phyloP scores from a whole-genome alignment of 2,113 vertebrate genomes.

The Vicugna pacos region DNA sequence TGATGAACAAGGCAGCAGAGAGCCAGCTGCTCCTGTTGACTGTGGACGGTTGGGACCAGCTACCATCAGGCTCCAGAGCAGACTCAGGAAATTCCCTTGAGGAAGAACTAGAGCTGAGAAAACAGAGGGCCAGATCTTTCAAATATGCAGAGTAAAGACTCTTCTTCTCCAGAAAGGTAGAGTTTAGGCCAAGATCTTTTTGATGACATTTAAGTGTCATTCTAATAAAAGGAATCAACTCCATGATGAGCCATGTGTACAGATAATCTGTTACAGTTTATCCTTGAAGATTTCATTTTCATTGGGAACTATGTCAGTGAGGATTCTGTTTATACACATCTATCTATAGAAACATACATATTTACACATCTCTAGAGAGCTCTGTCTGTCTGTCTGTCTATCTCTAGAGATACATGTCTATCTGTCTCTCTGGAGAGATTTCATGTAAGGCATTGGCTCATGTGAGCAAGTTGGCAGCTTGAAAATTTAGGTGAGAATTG shows the following conservation, averaged over 20 bases:
- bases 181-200: neutral
- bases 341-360: neutral
- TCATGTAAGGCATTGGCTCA: neutral
- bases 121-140: neutral
- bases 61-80: neutral
- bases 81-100: neutral
- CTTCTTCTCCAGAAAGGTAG: neutral
- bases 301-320: neutral
- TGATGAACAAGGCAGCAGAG: neutral
- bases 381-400: no score
- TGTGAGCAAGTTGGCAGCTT: neutral
- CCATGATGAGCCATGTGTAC: neutral
- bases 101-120: neutral
- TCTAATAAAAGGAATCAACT: neutral
- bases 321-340: neutral
- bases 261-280: neutral
- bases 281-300: neutral
- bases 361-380: neutral
- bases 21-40: neutral
- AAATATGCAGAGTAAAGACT: neutral
- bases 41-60: neutral
- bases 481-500: neutral
- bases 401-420: neutral
- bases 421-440: neutral
- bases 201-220: neutral